Conservation (phyloP, 2,888 invertebrate species). For the Halocaridina rubra region DNA sequence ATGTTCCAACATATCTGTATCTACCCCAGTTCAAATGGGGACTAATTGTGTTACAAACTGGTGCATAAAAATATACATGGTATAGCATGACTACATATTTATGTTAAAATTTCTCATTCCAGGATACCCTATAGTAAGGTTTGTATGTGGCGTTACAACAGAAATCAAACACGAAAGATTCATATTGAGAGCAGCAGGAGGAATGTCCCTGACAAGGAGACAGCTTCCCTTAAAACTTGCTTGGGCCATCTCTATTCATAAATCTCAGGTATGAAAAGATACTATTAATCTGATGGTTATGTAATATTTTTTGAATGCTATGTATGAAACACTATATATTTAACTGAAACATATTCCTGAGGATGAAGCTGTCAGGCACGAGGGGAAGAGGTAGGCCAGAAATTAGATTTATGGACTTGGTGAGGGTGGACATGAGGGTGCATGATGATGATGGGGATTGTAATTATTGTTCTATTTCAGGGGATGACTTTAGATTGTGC, state of each 20-base stretch:
- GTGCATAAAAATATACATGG: too few relatives aligned
- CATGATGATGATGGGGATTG: too few relatives aligned
- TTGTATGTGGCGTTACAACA: slow-evolving; percentile 77
- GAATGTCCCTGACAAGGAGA: slow-evolving; percentile 71
- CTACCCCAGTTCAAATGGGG: too few relatives aligned
- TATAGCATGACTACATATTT: too few relatives aligned
- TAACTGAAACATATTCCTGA: too few relatives aligned
- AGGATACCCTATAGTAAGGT: slow-evolving; percentile 72
- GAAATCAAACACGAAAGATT: slow-evolving; percentile 83
- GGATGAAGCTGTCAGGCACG: too few relatives aligned
- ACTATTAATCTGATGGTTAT: background rate
- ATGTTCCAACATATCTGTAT: too few relatives aligned
- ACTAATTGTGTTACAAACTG: too few relatives aligned
- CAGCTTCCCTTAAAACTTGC: slow-evolving; percentile 92
- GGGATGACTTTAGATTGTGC: slow-evolving; percentile 95
- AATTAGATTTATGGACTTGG: background rate
- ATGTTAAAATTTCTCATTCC: background rate
- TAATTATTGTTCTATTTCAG: slow-evolving; percentile 73
- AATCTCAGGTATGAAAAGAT: slow-evolving; percentile 76
- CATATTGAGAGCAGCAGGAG: slow-evolving; percentile 78
- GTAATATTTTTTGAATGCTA: too few relatives aligned
- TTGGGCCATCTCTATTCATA: slow-evolving; percentile 98
- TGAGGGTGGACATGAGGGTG: background rate
- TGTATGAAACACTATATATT: too few relatives aligned
- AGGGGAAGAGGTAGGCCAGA: too few relatives aligned